These are phyloP conservation scores for Ictalurus furcatus DNA, from an alignment of 2,113 vertebrate species.

Conservation along the genomic window DNA sequence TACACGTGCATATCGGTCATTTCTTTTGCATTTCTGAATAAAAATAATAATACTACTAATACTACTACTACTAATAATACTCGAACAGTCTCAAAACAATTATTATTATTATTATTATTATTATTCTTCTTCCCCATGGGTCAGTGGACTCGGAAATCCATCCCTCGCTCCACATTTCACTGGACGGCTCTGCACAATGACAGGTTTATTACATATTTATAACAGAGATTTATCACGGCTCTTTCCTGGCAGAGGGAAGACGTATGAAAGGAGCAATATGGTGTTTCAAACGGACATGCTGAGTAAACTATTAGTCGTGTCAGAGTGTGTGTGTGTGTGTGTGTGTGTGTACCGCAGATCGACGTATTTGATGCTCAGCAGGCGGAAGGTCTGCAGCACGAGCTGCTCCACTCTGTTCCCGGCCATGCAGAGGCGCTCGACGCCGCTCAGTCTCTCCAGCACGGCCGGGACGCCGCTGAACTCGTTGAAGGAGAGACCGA, in stretches of 20 bases:
- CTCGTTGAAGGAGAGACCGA: slow-evolving; percentile 95
- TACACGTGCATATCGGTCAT: not conserved
- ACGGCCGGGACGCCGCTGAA: slow-evolving; percentile 87
- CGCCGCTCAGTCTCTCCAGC: slow-evolving; percentile 83
- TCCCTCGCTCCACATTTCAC: not conserved
- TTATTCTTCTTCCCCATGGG: not conserved
- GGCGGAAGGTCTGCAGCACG: slow-evolving; percentile 80
- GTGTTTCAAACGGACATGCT: not conserved
- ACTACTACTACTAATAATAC: not conserved
- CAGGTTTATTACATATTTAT: slow-evolving; percentile 4
- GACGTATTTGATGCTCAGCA: slow-evolving; percentile 89
- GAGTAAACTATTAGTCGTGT: not conserved
- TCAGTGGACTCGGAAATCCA: not conserved
- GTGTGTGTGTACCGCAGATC: slow-evolving; percentile 82
- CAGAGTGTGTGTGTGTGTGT: not conserved
- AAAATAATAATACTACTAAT: not conserved
- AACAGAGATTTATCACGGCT: not conserved
- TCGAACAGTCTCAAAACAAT: not conserved
- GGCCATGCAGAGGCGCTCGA: slow-evolving; percentile 96
- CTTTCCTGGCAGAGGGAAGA: not conserved
- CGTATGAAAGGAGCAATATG: not conserved
- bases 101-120: not conserved
- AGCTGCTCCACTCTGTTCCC: slow-evolving; percentile 87
- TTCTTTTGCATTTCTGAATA: not conserved
- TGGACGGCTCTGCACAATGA: not conserved